A percentile compares a stretch with the other conserved stretches of the same genome.
These are phyloP conservation scores for Lophius americanus DNA, from an alignment of 2,797 vertebrate species.

Conservation along the genomic window DNA sequence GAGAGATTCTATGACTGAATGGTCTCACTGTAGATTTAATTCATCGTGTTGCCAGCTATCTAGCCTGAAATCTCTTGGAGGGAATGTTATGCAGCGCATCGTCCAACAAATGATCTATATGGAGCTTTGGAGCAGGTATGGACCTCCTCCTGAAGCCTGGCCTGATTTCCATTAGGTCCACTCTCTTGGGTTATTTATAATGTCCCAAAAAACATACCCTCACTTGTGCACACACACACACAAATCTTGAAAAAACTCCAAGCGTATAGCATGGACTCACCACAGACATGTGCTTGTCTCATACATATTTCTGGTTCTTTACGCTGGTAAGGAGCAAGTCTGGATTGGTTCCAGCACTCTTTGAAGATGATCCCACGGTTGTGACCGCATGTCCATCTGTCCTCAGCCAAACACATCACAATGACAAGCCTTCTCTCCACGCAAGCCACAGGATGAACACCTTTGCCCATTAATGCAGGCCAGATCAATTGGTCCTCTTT, in stretches of 20 bases:
- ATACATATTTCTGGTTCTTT: slow-evolving; percentile 23
- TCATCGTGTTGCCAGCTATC: background rate
- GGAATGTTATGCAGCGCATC: background rate
- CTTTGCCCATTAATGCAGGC: slow-evolving; percentile 58
- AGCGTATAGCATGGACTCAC: slow-evolving; percentile 14
- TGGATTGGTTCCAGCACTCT: slow-evolving; percentile 59
- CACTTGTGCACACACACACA: background rate
- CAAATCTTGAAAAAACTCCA: slow-evolving; percentile 7
- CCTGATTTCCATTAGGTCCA: slow-evolving; percentile 70
- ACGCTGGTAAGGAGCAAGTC: slow-evolving; percentile 48
- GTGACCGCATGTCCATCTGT: slow-evolving; percentile 59
- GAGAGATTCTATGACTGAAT: background rate
- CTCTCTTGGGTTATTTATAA: slow-evolving; percentile 72
- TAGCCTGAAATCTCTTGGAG: background rate
- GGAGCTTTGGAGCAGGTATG: slow-evolving; percentile 47
- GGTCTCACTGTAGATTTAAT: background rate
- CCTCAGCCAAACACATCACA: slow-evolving; percentile 46
- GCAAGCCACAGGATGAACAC: slow-evolving; percentile 60
- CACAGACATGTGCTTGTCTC: slow-evolving; percentile 38
- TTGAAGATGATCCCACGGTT: slow-evolving; percentile 58
- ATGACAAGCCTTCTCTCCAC: slow-evolving; percentile 53
- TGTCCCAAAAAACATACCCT: slow-evolving; percentile 14
- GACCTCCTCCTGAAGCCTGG: slow-evolving; percentile 34
- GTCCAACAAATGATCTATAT: slow-evolving; percentile 33
- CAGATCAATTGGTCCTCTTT: slow-evolving; percentile 42